phyloP scores from a whole-genome alignment of 2,113 vertebrate species.

The Pimephales promelas region DNA sequence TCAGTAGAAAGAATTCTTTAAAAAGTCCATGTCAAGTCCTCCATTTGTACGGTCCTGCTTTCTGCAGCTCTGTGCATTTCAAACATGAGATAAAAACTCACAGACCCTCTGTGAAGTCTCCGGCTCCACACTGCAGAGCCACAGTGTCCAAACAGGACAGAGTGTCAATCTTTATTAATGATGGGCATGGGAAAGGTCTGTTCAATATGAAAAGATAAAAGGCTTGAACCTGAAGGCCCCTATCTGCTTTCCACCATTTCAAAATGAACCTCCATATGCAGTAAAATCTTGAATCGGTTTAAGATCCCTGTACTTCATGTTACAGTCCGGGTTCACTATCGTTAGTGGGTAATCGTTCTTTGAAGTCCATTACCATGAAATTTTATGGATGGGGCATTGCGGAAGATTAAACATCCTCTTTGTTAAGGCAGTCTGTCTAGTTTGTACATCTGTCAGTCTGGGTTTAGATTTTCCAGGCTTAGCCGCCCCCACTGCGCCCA shows the following conservation, averaged over 20 bases:
- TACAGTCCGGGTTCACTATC: constrained; percentile 17
- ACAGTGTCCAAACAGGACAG: constrained; percentile 44
- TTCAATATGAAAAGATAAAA: constrained; percentile 54
- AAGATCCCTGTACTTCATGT: constrained; percentile 26
- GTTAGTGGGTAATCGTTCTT: not conserved
- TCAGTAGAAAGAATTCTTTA: constrained; percentile 67
- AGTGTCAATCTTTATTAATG: constrained; percentile 31
- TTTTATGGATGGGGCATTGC: not conserved
- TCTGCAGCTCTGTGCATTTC: constrained; percentile 37
- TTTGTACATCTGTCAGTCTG: constrained; percentile 44
- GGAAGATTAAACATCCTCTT: constrained; percentile 38
- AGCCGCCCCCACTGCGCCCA: constrained; percentile 30
- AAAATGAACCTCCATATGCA: constrained; percentile 29
- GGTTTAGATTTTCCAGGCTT: constrained; percentile 32
- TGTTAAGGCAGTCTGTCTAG: constrained; percentile 45
- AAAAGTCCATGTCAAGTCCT: constrained; percentile 61
- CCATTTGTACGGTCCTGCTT: constrained; percentile 50
- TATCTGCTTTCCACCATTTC: constrained; percentile 23
- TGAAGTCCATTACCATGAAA: constrained; percentile 31
- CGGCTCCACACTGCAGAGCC: constrained; percentile 27
- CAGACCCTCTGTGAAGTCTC: constrained; percentile 42
- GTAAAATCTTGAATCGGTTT: constrained; percentile 44
- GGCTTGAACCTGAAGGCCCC: constrained; percentile 10
- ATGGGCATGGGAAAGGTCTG: constrained; percentile 22
- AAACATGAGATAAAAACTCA: constrained; percentile 55